A percentile compares a stretch with the other conserved stretches of the same genome.
Evolutionary conservation across 64 coral and sea anemone genomes (phyloP).

Genomic region (Montipora capricornis): DNA sequence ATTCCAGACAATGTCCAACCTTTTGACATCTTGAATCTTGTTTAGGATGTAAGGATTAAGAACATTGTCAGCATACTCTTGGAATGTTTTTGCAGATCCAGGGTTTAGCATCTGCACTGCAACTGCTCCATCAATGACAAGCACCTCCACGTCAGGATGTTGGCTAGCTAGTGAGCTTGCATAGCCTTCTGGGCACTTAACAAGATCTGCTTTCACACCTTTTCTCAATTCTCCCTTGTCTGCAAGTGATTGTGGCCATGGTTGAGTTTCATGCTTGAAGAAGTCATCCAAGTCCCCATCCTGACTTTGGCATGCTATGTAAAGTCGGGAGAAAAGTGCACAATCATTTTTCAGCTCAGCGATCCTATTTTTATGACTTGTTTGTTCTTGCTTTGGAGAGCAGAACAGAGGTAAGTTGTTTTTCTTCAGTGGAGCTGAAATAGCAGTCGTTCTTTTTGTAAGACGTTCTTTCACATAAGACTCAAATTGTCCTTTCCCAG

Average conservation of each 20-base stretch:
- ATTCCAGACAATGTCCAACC: neutral
- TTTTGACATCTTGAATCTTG: neutral
- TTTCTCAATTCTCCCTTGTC: constrained; percentile 22
- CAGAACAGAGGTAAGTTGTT: constrained; percentile 38
- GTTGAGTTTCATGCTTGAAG: neutral
- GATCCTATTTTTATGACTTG: constrained; percentile 40
- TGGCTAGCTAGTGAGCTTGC: neutral
- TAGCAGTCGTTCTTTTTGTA: neutral
- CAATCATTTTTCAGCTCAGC: constrained; percentile 35
- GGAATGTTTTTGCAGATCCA: constrained; percentile 21
- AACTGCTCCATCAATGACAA: constrained; percentile 28
- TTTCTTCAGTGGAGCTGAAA: constrained; percentile 27
- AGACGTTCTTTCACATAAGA: constrained; percentile 39
- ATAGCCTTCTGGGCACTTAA: neutral
- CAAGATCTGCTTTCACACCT: constrained; percentile 7
- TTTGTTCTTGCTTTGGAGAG: constrained; percentile 43
- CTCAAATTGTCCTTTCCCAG: constrained; percentile 36
- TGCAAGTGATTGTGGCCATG: constrained; percentile 18
- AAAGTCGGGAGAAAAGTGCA: too few relatives aligned
- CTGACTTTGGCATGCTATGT: too few relatives aligned
- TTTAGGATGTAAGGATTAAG: neutral
- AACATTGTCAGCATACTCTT: neutral
- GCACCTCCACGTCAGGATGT: constrained; percentile 9
- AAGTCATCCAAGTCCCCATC: too few relatives aligned
- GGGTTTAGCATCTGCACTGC: constrained; percentile 33